Base-by-base conservation (phyloP, 2,113 vertebrate genomes). In the Corapipo altera region DNA sequence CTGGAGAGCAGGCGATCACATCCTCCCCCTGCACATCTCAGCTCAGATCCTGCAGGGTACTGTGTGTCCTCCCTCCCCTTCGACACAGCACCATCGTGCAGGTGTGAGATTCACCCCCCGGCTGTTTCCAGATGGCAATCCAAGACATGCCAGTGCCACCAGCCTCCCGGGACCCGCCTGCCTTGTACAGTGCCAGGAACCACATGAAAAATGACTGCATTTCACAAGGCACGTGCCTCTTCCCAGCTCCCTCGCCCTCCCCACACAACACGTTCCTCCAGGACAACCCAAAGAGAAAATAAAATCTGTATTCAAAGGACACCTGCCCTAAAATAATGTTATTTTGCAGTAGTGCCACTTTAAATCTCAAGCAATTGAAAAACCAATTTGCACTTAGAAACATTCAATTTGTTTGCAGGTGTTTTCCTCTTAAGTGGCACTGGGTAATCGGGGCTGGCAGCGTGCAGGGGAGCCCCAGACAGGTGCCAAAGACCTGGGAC, bases 311-410 rank as follows among this genome's bases (percentile, higher is more conserved):
- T 95, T 96, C 88, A 62, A 21, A 88, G 66, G 79, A 57, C 71
- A 64, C 14, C 4, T 5, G 70, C 66, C 77, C 70, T 76, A 92
- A 94, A 96, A 88, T 57, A 96, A 94, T 6, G 67, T 91, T 93
- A 48, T 93, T 94, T 84, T 92, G 83, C 88, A 43, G 77, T 70
- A 91, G 72, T 83, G 92, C 89, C 94, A 96, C 94, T 97, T 97
- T 92, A 97, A 96, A 96, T 93, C 95, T 94, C 20, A 1, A 96
- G 91, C 94, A 64, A 95, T 33, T 89, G 93, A 92, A 95, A 97
- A 97, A 92, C 76, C 92, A 97, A 96, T 97, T 97, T 97, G 95
- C 93, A 91, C 96, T 96, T 81, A n/a, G 89, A 94, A 96, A 35
- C 89, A 88, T 96, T 83, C 94, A 73, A 95, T 96, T 94, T 95